These are phyloP conservation scores for Hemitrygon akajei DNA, from an alignment of 2,797 vertebrate species.

Conservation along the genomic window DNA sequence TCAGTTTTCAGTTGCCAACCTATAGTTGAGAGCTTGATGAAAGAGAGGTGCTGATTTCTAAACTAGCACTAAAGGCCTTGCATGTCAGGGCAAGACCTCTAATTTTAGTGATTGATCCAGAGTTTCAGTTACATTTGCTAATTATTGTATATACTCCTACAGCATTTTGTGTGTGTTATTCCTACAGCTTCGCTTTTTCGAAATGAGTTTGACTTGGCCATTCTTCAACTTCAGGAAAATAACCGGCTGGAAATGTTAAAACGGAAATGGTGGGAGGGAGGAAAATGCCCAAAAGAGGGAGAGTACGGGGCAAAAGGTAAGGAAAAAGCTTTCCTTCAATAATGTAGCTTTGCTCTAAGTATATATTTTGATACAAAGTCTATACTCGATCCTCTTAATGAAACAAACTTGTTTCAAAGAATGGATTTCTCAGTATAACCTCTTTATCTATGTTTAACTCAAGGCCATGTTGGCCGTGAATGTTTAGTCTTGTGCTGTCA, in stretches of 20 bases:
- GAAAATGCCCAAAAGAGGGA: slow-evolving; percentile 94
- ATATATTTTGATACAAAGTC: slow-evolving; percentile 42
- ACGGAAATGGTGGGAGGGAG: slow-evolving; percentile 97
- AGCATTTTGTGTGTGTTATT: slow-evolving; percentile 52
- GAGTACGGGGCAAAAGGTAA: slow-evolving; percentile 95
- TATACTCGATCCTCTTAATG: not conserved
- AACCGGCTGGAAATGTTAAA: slow-evolving; percentile 95
- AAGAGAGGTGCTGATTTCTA: not conserved
- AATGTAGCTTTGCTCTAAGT: rapidly evolving
- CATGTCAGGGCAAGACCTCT: not conserved
- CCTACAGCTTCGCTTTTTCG: slow-evolving; percentile 79
- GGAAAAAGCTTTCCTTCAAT: not conserved
- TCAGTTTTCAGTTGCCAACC: not conserved
- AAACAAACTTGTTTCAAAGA: not conserved
- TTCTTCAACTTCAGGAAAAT: slow-evolving; percentile 94
- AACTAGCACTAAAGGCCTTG: not conserved
- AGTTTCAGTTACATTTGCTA: not conserved
- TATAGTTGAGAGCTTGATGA: not conserved
- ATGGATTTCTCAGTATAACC: not conserved
- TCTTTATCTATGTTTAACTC: not conserved
- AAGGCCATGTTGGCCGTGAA: not conserved
- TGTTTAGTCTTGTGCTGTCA: not conserved
- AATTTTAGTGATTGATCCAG: not conserved
- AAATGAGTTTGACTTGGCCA: slow-evolving; percentile 90
- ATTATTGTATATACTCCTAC: slow-evolving; percentile 39